These are phyloP conservation scores for Penaeus indicus DNA, from an alignment of 1,140 invertebrate genomes.

Conservation along the genomic window DNA sequence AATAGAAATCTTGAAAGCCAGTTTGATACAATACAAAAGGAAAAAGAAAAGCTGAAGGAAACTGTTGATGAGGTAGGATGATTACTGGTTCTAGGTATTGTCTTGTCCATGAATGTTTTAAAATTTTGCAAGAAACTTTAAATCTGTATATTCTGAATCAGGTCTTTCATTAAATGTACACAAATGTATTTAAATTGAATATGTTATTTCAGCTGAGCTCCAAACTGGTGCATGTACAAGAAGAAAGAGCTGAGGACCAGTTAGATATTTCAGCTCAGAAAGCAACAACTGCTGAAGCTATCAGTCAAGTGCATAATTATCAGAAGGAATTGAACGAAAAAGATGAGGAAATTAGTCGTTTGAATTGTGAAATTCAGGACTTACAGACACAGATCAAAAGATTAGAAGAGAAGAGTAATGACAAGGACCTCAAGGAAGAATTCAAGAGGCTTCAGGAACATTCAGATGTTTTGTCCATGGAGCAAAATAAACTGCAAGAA, in stretches of 20 bases:
- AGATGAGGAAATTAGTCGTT: not conserved
- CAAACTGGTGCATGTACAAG: slow-evolving; percentile 19
- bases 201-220: slow-evolving; percentile 17
- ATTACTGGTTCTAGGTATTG: too few relatives aligned
- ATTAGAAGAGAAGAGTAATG: too few relatives aligned
- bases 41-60: not conserved
- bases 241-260: slow-evolving; percentile 30
- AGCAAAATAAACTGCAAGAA: not conserved
- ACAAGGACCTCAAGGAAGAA: too few relatives aligned
- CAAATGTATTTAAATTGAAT: too few relatives aligned
- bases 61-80: not conserved
- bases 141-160: too few relatives aligned
- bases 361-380: not conserved
- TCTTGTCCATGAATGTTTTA: too few relatives aligned
- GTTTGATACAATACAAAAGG: not conserved
- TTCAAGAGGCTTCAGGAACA: too few relatives aligned
- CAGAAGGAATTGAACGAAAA: slow-evolving; percentile 25
- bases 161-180: too few relatives aligned
- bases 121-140: too few relatives aligned
- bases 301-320: slow-evolving; percentile 18
- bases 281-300: not conserved
- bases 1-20: slow-evolving; percentile 22
- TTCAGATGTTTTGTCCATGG: not conserved
- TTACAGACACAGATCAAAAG: not conserved
- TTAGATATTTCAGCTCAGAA: slow-evolving; percentile 16